phyloP scores from a whole-genome alignment of 1,140 invertebrate species.

The Phthorimaea operculella region DNA sequence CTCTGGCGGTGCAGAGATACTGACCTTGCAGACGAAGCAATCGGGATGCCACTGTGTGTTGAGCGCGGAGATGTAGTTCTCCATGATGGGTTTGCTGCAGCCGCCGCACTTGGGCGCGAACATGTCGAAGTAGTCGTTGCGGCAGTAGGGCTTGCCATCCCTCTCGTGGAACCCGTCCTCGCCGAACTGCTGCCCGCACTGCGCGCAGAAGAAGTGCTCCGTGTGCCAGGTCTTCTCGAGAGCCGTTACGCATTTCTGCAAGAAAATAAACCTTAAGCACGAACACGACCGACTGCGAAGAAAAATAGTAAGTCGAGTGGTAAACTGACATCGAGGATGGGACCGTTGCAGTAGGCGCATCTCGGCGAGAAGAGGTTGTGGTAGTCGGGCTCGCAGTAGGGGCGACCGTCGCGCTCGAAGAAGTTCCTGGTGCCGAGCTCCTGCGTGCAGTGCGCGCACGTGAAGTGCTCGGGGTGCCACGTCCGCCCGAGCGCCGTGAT shows the following conservation, averaged over 20 bases:
- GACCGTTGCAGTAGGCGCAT: constrained; percentile 98
- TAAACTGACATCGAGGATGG: constrained; percentile 92
- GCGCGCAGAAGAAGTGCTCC: constrained; percentile 99
- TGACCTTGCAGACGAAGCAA: constrained; percentile 99
- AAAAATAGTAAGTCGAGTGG: neutral
- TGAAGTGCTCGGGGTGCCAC: constrained; percentile 99
- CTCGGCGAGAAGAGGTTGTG: constrained; percentile 98
- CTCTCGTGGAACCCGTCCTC: constrained; percentile 97
- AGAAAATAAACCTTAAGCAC: constrained; percentile 30
- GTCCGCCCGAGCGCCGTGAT: constrained; percentile 97
- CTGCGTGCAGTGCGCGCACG: constrained; percentile 95
- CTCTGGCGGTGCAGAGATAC: constrained; percentile 49
- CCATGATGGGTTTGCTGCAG: constrained; percentile 96
- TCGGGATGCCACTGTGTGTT: constrained; percentile 99
- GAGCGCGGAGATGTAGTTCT: constrained; percentile 98
- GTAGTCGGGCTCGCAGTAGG: constrained; percentile 98
- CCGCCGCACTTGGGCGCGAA: constrained; percentile 99
- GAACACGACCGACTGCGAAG: constrained; percentile 13
- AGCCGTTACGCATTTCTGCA: constrained; percentile 98
- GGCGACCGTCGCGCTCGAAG: constrained; percentile 96
- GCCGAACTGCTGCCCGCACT: constrained; percentile 96
- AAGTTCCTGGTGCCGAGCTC: constrained; percentile 98
- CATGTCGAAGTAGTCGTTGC: constrained; percentile 97
- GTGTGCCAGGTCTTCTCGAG: constrained; percentile 99
- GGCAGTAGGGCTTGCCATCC: constrained; percentile 94